Evolutionary conservation across 2,888 invertebrate species (phyloP), one percentile per base, ranked within the genome.

Genomic region (Pseudanteris insignis): DNA sequence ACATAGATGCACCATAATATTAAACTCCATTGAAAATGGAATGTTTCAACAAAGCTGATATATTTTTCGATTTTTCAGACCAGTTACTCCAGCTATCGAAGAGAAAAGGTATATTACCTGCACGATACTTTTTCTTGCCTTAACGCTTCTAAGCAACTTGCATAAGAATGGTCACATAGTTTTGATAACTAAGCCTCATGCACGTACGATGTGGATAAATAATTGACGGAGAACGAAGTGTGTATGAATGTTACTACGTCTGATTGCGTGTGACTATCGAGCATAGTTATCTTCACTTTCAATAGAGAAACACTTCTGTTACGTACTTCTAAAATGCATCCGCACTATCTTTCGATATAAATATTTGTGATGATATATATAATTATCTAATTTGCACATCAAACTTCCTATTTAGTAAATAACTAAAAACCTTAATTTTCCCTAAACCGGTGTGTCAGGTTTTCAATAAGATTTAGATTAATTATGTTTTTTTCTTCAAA

Each of bases 71-170:
- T 65, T 65, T 70, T 70, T 70, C 70, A 70, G 70, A 70, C 70
- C 70, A 66, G 70, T 68, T 62, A 70, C 70, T 54, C 70, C 70
- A 63, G 70, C 70, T 67, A 69, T 68, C 67, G 70, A 70, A 68
- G 70, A 70, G 64, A 69, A 66, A 69, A 70, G 70, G 70, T 70
- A 70, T 47, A 66, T 66, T 66, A 64, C 57, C 62, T 70, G 68
- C 70, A 70, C 70, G 67, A 67, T 63, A 63, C 54, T 67, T 43
- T 67, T 57, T 54, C 36, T 50, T 57, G 51, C 60, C 60, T 64
- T 57, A 53, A 37, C 60, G 64, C 64, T 64, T 64, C 37, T 53
- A 43, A 59, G 50, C 60, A 54, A 64, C 48, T 57, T 64, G 64
- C 60, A 64, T 64, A 60, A 60, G 60, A 64, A 60, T 59, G 57